phyloP scores from a whole-genome alignment of 2,888 invertebrate species.

The Serripes groenlandicus region DNA sequence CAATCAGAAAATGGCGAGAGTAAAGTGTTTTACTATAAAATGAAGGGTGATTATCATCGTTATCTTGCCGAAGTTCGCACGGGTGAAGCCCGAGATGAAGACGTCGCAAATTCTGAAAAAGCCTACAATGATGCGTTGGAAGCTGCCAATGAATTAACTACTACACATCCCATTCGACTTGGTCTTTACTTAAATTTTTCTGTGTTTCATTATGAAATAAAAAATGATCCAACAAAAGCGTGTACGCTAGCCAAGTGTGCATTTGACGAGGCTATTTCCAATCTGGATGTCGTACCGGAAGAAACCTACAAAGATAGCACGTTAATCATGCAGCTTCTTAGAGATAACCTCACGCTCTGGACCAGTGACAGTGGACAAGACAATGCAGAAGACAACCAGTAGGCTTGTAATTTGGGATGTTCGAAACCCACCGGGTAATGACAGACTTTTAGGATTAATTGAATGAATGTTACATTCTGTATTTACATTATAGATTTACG shows the following conservation, averaged over 20 bases:
- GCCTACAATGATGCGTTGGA: constrained; percentile 99
- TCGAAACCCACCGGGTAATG: not conserved
- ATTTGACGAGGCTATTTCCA: constrained; percentile 99
- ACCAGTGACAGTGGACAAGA: constrained; percentile 90
- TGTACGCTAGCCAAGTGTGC: constrained; percentile 99
- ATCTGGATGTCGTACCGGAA: constrained; percentile 99
- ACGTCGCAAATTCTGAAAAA: constrained; percentile 89
- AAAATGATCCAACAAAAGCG: constrained; percentile 99
- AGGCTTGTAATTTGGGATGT: not conserved
- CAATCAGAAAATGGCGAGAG: constrained; percentile 93
- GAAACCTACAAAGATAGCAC: constrained; percentile 99
- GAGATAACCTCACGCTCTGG: constrained; percentile 92
- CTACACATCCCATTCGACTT: constrained; percentile 99
- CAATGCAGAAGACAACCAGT: constrained; percentile 33
- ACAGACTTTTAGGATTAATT: not conserved
- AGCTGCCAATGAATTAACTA: constrained; percentile 99
- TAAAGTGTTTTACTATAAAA: constrained; percentile 99
- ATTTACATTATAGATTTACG: too few species aligned
- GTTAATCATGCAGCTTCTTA: constrained; percentile 99
- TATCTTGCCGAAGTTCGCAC: constrained; percentile 97
- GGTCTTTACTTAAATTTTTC: constrained; percentile 99
- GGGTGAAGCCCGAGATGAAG: constrained; percentile 91
- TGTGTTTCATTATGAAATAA: constrained; percentile 99
- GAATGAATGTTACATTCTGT: not conserved
- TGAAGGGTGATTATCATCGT: constrained; percentile 99